A percentile compares a stretch with the other conserved stretches of the same genome.
Conservation (phyloP, 2,113 vertebrate genomes). For the Anthoscopus minutus region DNA sequence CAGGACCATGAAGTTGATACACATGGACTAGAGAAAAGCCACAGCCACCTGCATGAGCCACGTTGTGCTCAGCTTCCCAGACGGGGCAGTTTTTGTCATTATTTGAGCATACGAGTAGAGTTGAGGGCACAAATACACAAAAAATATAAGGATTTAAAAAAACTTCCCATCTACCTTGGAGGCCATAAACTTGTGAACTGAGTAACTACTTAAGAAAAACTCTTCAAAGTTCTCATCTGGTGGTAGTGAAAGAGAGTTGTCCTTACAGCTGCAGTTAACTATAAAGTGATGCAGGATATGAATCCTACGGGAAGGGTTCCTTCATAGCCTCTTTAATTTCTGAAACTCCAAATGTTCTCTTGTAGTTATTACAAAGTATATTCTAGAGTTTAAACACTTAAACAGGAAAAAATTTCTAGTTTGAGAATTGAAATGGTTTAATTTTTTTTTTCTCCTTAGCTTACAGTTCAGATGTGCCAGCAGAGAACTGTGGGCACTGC, state of each 20-base stretch:
- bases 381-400: not conserved
- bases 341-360: not conserved
- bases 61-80: not conserved
- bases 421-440: not conserved
- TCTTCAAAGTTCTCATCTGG: not conserved
- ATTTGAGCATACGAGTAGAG: not conserved
- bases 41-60: not conserved
- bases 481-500: not conserved
- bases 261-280: not conserved
- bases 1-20: not conserved
- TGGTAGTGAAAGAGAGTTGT: not conserved
- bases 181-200: not conserved
- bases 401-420: not conserved
- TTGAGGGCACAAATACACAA: not conserved
- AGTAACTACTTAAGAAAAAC: not conserved
- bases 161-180: not conserved
- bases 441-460: not conserved
- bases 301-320: not conserved
- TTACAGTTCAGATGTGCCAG: not conserved
- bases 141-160: not conserved
- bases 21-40: not conserved
- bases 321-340: not conserved
- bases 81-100: not conserved
- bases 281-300: accelerated
- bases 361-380: not conserved